Conservation (phyloP, 2,797 vertebrate species). For the Sebastes nivosus region DNA sequence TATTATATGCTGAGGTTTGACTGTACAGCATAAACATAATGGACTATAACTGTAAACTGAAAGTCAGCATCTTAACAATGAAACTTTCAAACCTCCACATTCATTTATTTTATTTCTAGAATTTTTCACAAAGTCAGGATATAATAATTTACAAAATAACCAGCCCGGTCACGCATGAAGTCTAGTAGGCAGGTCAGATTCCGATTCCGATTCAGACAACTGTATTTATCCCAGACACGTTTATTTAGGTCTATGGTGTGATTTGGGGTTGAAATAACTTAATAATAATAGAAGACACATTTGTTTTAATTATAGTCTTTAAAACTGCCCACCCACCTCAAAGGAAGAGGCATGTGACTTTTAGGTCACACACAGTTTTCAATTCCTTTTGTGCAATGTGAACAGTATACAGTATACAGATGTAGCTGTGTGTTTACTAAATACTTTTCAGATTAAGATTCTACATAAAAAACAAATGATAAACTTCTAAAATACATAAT, state of each 20-base stretch:
- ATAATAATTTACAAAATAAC: background rate
- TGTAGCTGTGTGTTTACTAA: background rate
- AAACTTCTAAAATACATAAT: background rate
- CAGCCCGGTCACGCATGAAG: too few relatives aligned
- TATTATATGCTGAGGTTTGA: background rate
- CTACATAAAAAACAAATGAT: background rate
- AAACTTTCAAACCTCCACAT: background rate
- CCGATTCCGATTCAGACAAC: too few relatives aligned
- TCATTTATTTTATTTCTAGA: too few relatives aligned
- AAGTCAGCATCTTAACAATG: background rate
- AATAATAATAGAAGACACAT: background rate
- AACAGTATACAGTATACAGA: background rate
- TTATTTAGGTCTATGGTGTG: background rate
- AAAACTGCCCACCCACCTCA: background rate
- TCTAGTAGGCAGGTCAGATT: too few relatives aligned
- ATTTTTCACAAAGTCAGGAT: background rate
- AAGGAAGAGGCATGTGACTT: background rate
- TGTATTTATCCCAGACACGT: too few relatives aligned
- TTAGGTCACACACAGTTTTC: background rate
- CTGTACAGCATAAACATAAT: background rate
- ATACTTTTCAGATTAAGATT: background rate
- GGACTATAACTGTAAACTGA: background rate
- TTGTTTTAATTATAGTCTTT: background rate
- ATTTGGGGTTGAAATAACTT: background rate
- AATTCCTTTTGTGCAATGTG: too few relatives aligned